Base-by-base conservation (phyloP, 2,113 vertebrate genomes). In the Eurystomus gularis region DNA sequence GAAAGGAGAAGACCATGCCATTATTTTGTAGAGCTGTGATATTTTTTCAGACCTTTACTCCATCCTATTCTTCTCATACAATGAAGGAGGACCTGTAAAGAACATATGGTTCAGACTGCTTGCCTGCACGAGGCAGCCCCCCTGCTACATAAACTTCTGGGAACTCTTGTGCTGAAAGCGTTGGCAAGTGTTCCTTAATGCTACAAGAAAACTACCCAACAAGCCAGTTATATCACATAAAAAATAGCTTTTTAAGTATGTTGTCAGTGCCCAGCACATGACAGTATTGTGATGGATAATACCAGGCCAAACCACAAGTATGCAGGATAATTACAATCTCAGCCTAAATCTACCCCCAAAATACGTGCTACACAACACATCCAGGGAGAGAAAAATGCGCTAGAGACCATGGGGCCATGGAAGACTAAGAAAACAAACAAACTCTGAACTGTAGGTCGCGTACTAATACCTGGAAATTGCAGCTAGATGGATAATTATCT, bases 261-360 rank as follows among this genome's bases (percentile, higher is more conserved):
- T 9, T 91, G 81, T 93, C 87, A 62, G 23, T 89, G 84, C 75
- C 89, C 49, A 87, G 73, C 81, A 87, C 91, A 93, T 89, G 93
- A 87, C 91, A 68, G 42, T 65, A 82, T 42, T 90, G 52, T 87
- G 87, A 95, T 79, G 86, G 89, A 93, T 91, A 68, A 82, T 90
- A 82, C 29, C n/a, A 72, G 40, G 66, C 87, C 94, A 96, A 62
- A 82, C 95, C 95, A 93, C 96, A 96, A 88, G 11, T 76, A 96
- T 87, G 96, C 13, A 69, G 40, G 14, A 64, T 90, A 91, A 96
- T 93, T 87, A 69, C 70, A 69, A 65, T 54, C 78, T 91, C 66
- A 69, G 70, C 61, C 66, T 79, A 49, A 87, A 96, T 46, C 73
- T 61, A 77, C 52, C 70, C 66, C 26, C 57, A 86, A 96, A 93